Evolutionary conservation across 2,797 vertebrate species (phyloP), one percentile per base, ranked within the genome.

Genomic region (Meriones psammophilus): DNA sequence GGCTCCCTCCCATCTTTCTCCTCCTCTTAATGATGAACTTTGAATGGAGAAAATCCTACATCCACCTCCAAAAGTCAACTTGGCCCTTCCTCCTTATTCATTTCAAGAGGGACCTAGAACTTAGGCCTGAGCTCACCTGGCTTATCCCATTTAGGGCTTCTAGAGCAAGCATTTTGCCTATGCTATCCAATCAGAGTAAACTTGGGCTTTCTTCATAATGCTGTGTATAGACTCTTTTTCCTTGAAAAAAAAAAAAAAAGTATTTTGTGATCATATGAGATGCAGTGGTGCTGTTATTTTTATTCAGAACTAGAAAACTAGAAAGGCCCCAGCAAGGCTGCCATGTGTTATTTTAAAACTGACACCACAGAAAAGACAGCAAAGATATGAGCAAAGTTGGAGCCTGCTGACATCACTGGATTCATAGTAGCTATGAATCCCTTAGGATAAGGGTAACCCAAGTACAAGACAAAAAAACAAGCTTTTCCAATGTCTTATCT

Each of bases 1-100:
- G 4, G 28, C 76, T 92, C 20, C 12, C 54, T 46, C 54, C 18
- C 36, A 76, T 50, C 28, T 94, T 97, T 26, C 64, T 89, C 96
- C 80, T 91, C 66, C 80, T 91, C 66, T 78, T 39, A 62, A 62
- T 13, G 2, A 3, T 76, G 13, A 77, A 26, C 68, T 92, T 76
- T 81, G 66, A 88, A 80, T 22, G 62, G 56, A 95, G 14, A 50
- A 94, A 87, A 87, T 20, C 13, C 54, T 84, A 50, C 26, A 9
- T 20, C 15, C 28, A 79, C 8, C 8, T 91, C 39, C 66, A 76
- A 54, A 74, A 56, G 28, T 76, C 30, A 9, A 7, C 54, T 12
- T 73, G 42, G 10, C 22, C 33, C 60, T 84, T 84, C 39, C 15
- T 78, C 28, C 42, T 68, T 46, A 73, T 26, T 28, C 8, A 33